These are phyloP conservation scores for Muricea muricata DNA, from an alignment of 92 coral and sea anemone genomes.

Conservation along the genomic window DNA sequence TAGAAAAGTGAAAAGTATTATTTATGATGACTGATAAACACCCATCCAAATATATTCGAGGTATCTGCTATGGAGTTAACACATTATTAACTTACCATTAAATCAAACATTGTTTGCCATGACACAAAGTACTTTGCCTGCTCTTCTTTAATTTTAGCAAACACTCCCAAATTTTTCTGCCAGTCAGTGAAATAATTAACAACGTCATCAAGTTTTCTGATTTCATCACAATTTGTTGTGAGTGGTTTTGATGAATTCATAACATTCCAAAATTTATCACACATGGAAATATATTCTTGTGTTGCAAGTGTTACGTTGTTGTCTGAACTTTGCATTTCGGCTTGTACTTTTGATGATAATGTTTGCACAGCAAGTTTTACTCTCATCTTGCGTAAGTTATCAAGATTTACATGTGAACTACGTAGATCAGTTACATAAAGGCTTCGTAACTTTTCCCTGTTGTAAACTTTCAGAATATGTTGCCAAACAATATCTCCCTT, in stretches of 20 bases:
- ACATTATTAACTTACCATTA: slow-evolving; percentile 60
- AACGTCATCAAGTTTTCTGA: slow-evolving; percentile 31
- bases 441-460: slow-evolving; percentile 25
- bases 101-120: slow-evolving; percentile 72
- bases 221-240: background rate
- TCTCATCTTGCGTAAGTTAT: slow-evolving; percentile 43
- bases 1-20: too few species aligned
- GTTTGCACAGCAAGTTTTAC: slow-evolving; percentile 49
- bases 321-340: slow-evolving; percentile 44
- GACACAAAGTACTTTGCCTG: slow-evolving; percentile 49
- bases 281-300: slow-evolving; percentile 34
- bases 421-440: slow-evolving; percentile 43
- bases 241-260: slow-evolving; percentile 51
- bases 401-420: slow-evolving; percentile 37
- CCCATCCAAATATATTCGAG: too few species aligned
- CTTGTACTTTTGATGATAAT: slow-evolving; percentile 46
- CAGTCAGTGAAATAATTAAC: slow-evolving; percentile 30
- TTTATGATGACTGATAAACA: too few species aligned
- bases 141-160: slow-evolving; percentile 24
- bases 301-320: slow-evolving; percentile 50
- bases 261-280: slow-evolving; percentile 52
- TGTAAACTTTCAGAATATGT: slow-evolving; percentile 31
- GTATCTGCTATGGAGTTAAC: too few species aligned
- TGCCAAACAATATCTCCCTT: slow-evolving; percentile 41
- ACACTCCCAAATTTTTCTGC: slow-evolving; percentile 1